Percentiles rank a stretch among this genome's conserved stretches.
Evolutionary conservation across 2,888 invertebrate species (phyloP).

Genomic region (Phytoseiulus persimilis): DNA sequence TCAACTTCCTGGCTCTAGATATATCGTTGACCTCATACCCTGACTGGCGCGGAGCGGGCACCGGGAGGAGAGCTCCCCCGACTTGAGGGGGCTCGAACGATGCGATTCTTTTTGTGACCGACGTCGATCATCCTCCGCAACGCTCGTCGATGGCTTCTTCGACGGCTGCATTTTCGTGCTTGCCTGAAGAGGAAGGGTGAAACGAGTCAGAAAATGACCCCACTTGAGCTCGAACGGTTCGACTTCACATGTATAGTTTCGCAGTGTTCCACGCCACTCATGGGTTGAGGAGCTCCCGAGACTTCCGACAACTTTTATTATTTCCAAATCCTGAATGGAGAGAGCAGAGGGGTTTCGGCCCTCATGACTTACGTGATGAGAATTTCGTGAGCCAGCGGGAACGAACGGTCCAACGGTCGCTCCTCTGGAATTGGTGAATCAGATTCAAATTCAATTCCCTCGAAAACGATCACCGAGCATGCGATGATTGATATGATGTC

Average conservation of each 20-base stretch:
- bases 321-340: too few relatives aligned
- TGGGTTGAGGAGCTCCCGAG: too few relatives aligned
- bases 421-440: neutral
- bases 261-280: too few relatives aligned
- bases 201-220: neutral
- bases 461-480: neutral
- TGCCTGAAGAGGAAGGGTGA: neutral
- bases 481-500: neutral
- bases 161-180: neutral
- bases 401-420: neutral
- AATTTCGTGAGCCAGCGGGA: neutral
- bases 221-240: too few relatives aligned
- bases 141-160: neutral
- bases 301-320: too few relatives aligned
- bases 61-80: neutral
- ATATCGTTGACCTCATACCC: neutral
- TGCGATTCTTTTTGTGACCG: neutral
- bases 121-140: neutral
- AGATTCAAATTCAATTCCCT: too few relatives aligned
- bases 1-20: too few relatives aligned
- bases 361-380: neutral
- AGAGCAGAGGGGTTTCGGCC: neutral
- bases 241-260: too few relatives aligned
- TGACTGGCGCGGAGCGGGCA: neutral
- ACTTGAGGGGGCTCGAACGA: neutral